Percentiles rank a stretch among this genome's conserved stretches.
These are phyloP conservation scores for Centruroides vittatus DNA, from an alignment of 1,140 invertebrate species.

Conservation along the genomic window DNA sequence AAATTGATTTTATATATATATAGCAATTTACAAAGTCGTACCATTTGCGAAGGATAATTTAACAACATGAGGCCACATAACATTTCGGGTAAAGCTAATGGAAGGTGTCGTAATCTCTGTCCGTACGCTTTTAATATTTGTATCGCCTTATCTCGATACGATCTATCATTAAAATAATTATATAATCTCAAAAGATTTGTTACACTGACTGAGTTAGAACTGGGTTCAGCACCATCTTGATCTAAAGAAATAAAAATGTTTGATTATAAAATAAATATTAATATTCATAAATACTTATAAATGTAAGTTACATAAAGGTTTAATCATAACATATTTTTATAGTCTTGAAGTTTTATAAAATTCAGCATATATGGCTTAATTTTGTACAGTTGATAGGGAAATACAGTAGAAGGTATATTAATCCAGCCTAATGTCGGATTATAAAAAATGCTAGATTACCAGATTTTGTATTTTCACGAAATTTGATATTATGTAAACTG, in stretches of 20 bases:
- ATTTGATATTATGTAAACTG: too few relatives aligned
- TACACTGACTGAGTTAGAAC: constrained; percentile 75
- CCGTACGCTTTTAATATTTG: constrained; percentile 47
- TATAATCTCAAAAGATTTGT: constrained; percentile 63
- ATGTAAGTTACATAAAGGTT: too few relatives aligned
- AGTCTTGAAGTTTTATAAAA: too few relatives aligned
- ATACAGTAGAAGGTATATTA: too few relatives aligned
- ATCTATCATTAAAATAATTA: constrained; percentile 43
- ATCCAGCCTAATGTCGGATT: too few relatives aligned
- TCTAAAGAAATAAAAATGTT: constrained; percentile 40
- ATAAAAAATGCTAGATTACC: too few relatives aligned
- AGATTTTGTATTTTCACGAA: too few relatives aligned
- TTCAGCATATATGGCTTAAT: too few relatives aligned
- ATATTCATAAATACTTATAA: not conserved
- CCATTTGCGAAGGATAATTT: constrained; percentile 3
- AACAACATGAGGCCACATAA: constrained; percentile 23
- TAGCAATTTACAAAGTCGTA: not conserved
- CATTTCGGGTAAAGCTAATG: constrained; percentile 61
- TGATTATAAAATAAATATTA: not conserved
- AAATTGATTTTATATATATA: not conserved
- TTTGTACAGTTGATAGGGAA: too few relatives aligned
- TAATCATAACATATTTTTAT: too few relatives aligned
- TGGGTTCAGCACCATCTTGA: constrained; percentile 85
- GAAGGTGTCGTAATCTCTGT: constrained; percentile 39
- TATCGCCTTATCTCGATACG: constrained; percentile 39